Evolutionary conservation across 2,888 invertebrate genomes (phyloP), one percentile per base, ranked within the genome.

Genomic region (Acrocera orbiculus): DNA sequence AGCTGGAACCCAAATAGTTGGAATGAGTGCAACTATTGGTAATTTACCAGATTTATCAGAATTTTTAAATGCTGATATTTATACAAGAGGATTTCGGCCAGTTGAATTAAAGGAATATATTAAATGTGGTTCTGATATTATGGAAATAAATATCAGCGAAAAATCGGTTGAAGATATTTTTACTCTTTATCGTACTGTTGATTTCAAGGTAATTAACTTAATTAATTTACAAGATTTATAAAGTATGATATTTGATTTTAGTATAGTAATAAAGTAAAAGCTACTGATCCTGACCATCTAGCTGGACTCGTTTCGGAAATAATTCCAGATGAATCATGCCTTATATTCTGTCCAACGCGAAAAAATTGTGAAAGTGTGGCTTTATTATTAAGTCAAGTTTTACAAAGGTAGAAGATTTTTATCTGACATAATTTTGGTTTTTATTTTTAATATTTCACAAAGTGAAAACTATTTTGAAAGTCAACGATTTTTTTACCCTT

Each of bases 11-110:
- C 92, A 92, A 54, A 76, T 96, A 37, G 71, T 96, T 13, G 93
- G 90, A 15, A 95, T 96, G 92, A 92, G 90, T 58, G 96, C 96
- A 0, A 96, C 96, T 0, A 80, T 96, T 46, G 90, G 86, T 37
- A 95, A 96, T 61, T 63, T 93, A 34, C 54, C 69, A 1, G 86
- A 93, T 50, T 52, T 98, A 27, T 73, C 79, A 1, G 49, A 56
- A 34, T 96, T 92, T 58, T 63, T 98, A 3, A 67, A 74, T 34
- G 81, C 92, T 0, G 77, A 82, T 32, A 64, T 83, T 10, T 95
- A 79, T 55, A 70, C 74, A 10, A 73, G 77, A 36, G 71, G 89
- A 51, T 96, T 95, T 61, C 68, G 95, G 26, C 95, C 95, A 0
- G 79, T 93, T 3, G 73, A 81, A 53, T 62, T 93, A 28, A 72